Base-by-base conservation (phyloP, 37 sponge, comb jelly and placozoan genomes). In the Amphimedon queenslandica region DNA sequence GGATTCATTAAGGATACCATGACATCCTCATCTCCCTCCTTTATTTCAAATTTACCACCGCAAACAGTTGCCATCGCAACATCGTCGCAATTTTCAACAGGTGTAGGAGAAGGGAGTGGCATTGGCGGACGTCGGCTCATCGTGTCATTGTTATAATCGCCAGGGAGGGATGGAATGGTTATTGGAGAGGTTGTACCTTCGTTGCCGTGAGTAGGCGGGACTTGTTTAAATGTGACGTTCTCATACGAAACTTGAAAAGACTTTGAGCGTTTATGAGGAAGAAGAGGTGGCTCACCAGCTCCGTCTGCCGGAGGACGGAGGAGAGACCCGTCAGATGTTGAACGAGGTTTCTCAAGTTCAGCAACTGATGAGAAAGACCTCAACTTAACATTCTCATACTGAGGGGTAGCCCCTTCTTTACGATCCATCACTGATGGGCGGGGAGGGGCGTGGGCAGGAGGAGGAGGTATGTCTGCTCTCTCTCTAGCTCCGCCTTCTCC, bases 191-290 rank as follows among this genome's bases (percentile, higher is more conserved):
- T 8, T 66, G 38, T 34, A 66, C 32, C 68, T 10, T 66, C 68
- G 38, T 66, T 32, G 8, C 53, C 53, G 13, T 47, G 13, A 18
- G 53, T 18, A 18, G 53, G 53, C 8, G 13, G 13, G 13, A 8
- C 53, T 13, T 47, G 8, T 6, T 4, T 66, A 24, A 30, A 32
- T 29, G 43, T 40, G 53, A 42, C 43, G 28, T 70, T 41, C 70
- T 42, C 42, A 70, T 37, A 38, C 38, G 67, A n/a, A n/a, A n/a
- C n/a, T n/a, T n/a, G n/a, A 18, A 32, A 61, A 8, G 63, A 61
- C 63, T 13, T 53, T 53, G 16, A 32, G 25, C 63, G 16, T 32
- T 61, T 13, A 6, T 61, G 16, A 13, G 31, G 18, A 61, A 29
- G 63, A n/a, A n/a, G n/a, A n/a, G n/a, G n/a, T n/a, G n/a, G n/a